Conservation (phyloP, 2,888 invertebrate genomes). For the Imbricaverruca yamaguchii region DNA sequence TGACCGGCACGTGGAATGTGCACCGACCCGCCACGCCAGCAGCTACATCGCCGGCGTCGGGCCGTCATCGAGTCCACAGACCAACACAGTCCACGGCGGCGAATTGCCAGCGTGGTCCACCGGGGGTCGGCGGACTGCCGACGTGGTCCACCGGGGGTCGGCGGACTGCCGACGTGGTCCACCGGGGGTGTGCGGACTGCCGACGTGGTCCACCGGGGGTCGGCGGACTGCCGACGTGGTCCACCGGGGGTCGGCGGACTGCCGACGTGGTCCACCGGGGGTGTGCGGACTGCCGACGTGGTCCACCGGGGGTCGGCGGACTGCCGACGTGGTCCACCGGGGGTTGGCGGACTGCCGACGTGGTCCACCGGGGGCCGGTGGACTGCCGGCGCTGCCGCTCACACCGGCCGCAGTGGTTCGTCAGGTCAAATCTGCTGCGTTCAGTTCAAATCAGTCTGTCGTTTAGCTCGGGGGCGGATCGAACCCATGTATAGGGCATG, state of each 20-base stretch:
- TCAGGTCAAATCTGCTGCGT: too few relatives aligned
- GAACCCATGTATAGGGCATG: too few relatives aligned
- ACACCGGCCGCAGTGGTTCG: too few relatives aligned
- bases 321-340: too few relatives aligned
- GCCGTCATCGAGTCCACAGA: constrained; percentile 22
- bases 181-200: too few relatives aligned
- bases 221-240: constrained; percentile 25
- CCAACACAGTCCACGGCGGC: constrained; percentile 24
- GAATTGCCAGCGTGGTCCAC: constrained; percentile 24
- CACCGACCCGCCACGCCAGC: too few relatives aligned
- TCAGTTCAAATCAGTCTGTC: too few relatives aligned
- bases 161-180: too few relatives aligned
- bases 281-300: constrained; percentile 26
- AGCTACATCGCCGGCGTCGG: neutral
- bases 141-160: constrained; percentile 24
- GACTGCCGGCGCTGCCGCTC: too few relatives aligned
- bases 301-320: constrained; percentile 22
- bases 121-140: constrained; percentile 24
- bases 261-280: too few relatives aligned
- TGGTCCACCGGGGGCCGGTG: constrained; percentile 22
- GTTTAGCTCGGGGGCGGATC: too few relatives aligned
- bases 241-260: constrained; percentile 22
- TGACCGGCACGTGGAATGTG: neutral
- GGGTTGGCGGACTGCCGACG: constrained; percentile 27
- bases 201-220: constrained; percentile 23